phyloP scores from a whole-genome alignment of 2,888 invertebrate species.

The Eristalis tenax region DNA sequence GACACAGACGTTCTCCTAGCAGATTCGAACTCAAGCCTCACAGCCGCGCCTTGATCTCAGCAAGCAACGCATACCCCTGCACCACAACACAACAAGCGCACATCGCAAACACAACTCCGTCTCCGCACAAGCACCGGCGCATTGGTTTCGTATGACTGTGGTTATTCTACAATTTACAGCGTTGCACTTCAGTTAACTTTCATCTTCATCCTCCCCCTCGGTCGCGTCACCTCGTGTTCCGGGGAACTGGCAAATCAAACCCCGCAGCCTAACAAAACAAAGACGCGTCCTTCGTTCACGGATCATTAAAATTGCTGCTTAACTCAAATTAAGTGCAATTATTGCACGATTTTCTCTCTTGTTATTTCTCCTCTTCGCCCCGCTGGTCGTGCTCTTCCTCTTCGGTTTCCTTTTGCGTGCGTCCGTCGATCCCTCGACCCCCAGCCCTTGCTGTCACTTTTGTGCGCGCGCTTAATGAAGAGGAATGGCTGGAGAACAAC shows the following conservation, averaged over 20 bases:
- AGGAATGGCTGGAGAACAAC: constrained; percentile 47
- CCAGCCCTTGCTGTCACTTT: background rate
- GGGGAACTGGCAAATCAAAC: constrained; percentile 37
- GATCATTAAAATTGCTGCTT: constrained; percentile 73
- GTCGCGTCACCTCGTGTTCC: background rate
- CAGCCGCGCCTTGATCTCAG: background rate
- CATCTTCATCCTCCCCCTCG: constrained; percentile 29
- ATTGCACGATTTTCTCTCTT: constrained; percentile 59
- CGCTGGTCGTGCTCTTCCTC: constrained; percentile 32
- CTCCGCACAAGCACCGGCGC: background rate
- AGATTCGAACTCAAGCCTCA: background rate
- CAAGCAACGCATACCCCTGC: background rate
- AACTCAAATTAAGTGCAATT: constrained; percentile 73
- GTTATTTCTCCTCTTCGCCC: background rate
- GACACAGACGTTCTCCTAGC: no score
- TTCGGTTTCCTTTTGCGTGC: constrained; percentile 25
- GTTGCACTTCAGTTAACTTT: constrained; percentile 70
- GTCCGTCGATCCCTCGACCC: background rate
- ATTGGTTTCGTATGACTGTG: background rate
- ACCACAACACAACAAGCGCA: constrained; percentile 20
- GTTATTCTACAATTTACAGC: constrained; percentile 68
- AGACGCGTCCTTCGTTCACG: constrained; percentile 72
- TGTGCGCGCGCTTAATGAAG: constrained; percentile 51
- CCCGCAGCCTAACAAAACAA: constrained; percentile 56
- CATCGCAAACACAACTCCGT: background rate